Base-by-base conservation (phyloP, 2,888 invertebrate genomes). In the Cantharis rufa region DNA sequence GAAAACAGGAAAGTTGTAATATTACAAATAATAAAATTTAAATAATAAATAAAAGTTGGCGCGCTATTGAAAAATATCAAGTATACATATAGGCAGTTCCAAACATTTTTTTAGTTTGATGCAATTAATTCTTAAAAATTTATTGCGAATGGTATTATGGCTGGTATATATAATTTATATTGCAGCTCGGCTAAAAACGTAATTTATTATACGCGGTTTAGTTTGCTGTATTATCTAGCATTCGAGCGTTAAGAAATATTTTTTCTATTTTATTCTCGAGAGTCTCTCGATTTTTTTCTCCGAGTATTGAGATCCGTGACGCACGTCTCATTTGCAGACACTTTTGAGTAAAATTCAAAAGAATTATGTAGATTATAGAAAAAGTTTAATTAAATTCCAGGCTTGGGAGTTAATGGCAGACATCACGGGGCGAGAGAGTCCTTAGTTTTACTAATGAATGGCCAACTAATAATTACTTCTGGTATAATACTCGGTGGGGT, bases 401-500 rank as follows among this genome's bases (percentile, higher is more conserved):
- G 48, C 48, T n/a, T 48, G 48, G 48, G 48, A 48, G 48, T 48
- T n/a, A 48, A 48, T 48, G n/a, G 48, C 48, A 48, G 48, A n/a
- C 48, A 48, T 48, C 48, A 48, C n/a, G 48, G 48, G 7, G 48
- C 0, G 48, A 48, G n/a, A n/a, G n/a, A n/a, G 48, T 48, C 48
- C n/a, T 48, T 48, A 48, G 48, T 48, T 48, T 48, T 48, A 48
- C n/a, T 66, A 66, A 66, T 66, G 64, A 66, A 66, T 66, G 64
- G 64, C 21, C 64, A 21, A 66, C 64, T 66, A 66, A 66, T 66
- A 66, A 66, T 66, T 66, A 66, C 64, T 66, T 66, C 24, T 66
- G 24, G 64, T 66, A 16, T 66, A 66, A 66, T 66, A 66, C 64
- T 66, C 64, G 64, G 64, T 66, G 64, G 70, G 66, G 63, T 70